Base-by-base conservation (phyloP, 2,113 vertebrate species). In the Sapajus apella region DNA sequence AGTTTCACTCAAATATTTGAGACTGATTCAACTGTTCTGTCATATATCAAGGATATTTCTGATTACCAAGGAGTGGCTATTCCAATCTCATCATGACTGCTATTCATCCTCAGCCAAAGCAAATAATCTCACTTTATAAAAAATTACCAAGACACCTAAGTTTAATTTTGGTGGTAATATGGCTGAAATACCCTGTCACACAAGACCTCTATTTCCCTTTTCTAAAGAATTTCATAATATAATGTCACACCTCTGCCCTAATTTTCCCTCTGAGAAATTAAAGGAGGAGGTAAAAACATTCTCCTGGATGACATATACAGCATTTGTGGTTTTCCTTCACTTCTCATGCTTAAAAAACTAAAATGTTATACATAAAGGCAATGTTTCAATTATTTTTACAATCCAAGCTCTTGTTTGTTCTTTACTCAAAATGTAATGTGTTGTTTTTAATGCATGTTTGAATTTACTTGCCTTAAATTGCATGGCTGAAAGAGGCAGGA, bases 321-420 rank as follows among this genome's bases (percentile, higher is more conserved):
- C 50, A 75, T 35, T 27, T 17, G 5, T 3, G 17, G 3, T 37
- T 86, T 91, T 86, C 14, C 30, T 89, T 94, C 18, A 76, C 5
- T 50, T 89, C 27, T 66, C 9, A 58, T 16, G 4, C 35, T 37
- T 25, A 21, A 52, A n/a, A 18, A 32, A n/a, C 40, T n/a, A 58
- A 84, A 30, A 2, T 4, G 7, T 16, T 77, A 40, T 20, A n/a
- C 20, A 5, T 89, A 66, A 96, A 79, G 50, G 68, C 43, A 87
- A n/a, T 2, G 1, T 76, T 91, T 77, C 73, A 61, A 35, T 93
- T 94, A 80, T 93, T 94, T 95, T 91, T 93, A 37, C 3, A 83
- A 70, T 25, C 43, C 35, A 43, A 75, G 13, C 3, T 92, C 37
- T 92, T 87, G 20, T 73, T 86, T 77, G 52, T 12, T 58, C 27